A percentile compares a stretch with the other conserved stretches of the same genome.
These are phyloP conservation scores for Hippopotamus amphibius DNA, from an alignment of 2,113 vertebrate genomes.

Conservation along the genomic window DNA sequence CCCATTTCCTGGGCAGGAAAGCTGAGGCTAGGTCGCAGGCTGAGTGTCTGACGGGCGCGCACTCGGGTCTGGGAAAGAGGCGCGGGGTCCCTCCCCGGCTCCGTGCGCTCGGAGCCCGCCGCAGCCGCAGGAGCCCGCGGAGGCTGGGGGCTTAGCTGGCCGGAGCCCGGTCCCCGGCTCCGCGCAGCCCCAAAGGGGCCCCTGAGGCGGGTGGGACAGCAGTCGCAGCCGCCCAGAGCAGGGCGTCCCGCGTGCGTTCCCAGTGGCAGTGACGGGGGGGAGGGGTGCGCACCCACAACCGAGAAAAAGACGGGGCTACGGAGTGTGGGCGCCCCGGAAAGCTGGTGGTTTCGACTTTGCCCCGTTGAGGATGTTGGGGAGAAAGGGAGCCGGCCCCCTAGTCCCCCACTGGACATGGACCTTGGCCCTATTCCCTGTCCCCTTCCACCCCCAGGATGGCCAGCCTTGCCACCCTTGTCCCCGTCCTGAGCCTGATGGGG, in stretches of 20 bases:
- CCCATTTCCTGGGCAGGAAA: not conserved
- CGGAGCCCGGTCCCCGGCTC: not conserved
- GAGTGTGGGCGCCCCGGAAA: not conserved
- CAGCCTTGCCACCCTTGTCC: not conserved
- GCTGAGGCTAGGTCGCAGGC: not conserved
- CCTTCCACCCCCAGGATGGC: not conserved
- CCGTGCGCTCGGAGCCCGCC: not conserved
- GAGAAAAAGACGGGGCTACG: not conserved
- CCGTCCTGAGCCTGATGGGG: not conserved
- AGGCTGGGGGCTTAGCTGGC: not conserved
- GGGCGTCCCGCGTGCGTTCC: not conserved
- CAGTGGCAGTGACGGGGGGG: not conserved
- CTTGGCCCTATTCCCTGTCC: not conserved
- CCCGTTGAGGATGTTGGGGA: not conserved
- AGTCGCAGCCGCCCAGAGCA: not conserved
- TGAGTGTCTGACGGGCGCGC: not conserved
- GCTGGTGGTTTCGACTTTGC: not conserved
- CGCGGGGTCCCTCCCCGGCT: not conserved
- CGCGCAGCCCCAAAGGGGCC: not conserved
- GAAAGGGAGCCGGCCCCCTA: not conserved
- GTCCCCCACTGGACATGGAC: not conserved
- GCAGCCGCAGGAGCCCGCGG: not conserved
- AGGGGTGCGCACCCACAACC: not conserved
- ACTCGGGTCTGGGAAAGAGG: not conserved
- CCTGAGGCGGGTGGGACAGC: not conserved